A percentile compares a stretch with the other conserved stretches of the same genome.
These are phyloP conservation scores for Rhodophaea formosa DNA, from an alignment of 2,888 invertebrate genomes.

Conservation along the genomic window DNA sequence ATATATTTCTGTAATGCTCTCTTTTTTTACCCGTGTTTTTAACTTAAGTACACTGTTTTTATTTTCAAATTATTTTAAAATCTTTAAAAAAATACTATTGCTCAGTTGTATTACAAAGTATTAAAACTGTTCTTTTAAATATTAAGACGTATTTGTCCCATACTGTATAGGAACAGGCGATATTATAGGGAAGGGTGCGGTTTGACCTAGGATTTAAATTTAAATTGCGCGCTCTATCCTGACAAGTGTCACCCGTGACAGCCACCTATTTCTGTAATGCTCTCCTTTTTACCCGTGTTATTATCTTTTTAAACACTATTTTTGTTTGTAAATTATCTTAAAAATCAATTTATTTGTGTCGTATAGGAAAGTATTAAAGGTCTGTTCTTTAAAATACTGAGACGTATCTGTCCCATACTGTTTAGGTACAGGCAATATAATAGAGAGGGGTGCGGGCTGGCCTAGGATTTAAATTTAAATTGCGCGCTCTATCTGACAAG, in stretches of 20 bases:
- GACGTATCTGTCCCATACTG: neutral
- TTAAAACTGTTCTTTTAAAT: neutral
- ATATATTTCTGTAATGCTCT: too few relatives aligned
- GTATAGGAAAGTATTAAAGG: too few relatives aligned
- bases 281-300: too few relatives aligned
- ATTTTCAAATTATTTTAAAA: too few relatives aligned
- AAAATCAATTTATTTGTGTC: too few relatives aligned
- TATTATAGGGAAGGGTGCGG: slow-evolving; percentile 40
- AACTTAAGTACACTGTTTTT: too few relatives aligned
- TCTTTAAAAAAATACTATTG: too few relatives aligned
- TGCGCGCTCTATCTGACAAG: slow-evolving; percentile 60
- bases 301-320: too few relatives aligned
- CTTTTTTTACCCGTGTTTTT: too few relatives aligned
- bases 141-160: neutral
- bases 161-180: neutral
- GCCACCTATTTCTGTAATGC: too few relatives aligned
- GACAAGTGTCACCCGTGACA: slow-evolving; percentile 63
- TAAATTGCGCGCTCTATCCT: slow-evolving; percentile 68
- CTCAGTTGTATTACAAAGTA: too few relatives aligned
- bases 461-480: slow-evolving; percentile 74
- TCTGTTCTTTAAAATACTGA: neutral
- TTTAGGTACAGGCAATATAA: slow-evolving; percentile 21
- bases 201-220: slow-evolving; percentile 66
- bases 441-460: slow-evolving; percentile 43
- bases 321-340: too few relatives aligned